Percentiles rank a stretch among this genome's conserved stretches.
Conservation (phyloP, 1,140 invertebrate genomes). For the Drosophila suzukii region DNA sequence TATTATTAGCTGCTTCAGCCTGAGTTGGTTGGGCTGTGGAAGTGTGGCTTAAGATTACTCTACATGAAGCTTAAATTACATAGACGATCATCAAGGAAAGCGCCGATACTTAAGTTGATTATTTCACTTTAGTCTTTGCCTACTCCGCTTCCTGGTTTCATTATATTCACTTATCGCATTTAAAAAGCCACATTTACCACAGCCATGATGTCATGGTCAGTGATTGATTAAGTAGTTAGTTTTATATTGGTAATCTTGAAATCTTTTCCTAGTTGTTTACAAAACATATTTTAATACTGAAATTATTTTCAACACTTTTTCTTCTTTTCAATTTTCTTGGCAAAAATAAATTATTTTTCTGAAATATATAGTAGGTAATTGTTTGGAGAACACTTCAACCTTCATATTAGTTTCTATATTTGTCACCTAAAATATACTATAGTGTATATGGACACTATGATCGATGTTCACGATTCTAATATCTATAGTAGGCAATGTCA, state of each 20-base stretch:
- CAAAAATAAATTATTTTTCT: not conserved
- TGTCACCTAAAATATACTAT: not conserved
- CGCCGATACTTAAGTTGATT: slow-evolving; percentile 34
- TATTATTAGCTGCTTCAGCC: slow-evolving; percentile 28
- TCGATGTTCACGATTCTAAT: slow-evolving; percentile 8
- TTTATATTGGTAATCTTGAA: not conserved
- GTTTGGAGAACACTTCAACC: not conserved
- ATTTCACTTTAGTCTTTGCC: slow-evolving; percentile 1
- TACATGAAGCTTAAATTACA: slow-evolving; percentile 30
- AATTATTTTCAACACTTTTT: no score
- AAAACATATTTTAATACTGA: no score
- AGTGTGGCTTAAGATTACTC: slow-evolving; percentile 50
- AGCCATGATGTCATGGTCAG: slow-evolving; percentile 20
- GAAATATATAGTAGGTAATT: not conserved
- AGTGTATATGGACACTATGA: not conserved
- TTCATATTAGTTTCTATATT: not conserved
- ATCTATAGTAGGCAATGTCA: slow-evolving; percentile 3
- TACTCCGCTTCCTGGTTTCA: slow-evolving; percentile 20
- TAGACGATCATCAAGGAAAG: slow-evolving; percentile 23
- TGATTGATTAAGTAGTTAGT: not conserved
- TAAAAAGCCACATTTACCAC: slow-evolving; percentile 8
- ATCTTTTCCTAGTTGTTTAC: no score
- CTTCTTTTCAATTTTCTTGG: no score
- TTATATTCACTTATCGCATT: slow-evolving; percentile 22
- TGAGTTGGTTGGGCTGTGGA: slow-evolving; percentile 39